Conservation (phyloP, 2,888 invertebrate species). For the Cataglyphis cursor region DNA sequence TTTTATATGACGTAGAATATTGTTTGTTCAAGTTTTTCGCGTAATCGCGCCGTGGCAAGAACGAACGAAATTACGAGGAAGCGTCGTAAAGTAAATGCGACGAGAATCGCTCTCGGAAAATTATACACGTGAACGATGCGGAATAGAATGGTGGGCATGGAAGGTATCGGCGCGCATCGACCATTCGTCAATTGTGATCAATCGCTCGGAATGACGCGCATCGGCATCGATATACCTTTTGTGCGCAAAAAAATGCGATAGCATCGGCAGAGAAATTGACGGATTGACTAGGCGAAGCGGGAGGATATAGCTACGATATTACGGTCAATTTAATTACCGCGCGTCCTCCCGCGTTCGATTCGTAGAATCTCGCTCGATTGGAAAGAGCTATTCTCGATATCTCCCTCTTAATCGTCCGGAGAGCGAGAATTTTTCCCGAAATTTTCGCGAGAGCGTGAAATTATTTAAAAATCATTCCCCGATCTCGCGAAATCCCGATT, state of each 20-base stretch:
- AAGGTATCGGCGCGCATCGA: background rate
- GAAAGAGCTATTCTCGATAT: background rate
- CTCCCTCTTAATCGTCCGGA: background rate
- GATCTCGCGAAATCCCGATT: background rate
- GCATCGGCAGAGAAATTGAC: background rate
- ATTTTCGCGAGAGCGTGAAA: background rate
- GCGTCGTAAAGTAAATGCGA: background rate
- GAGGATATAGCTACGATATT: conserved; percentile 4
- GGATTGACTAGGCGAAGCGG: conserved; percentile 1
- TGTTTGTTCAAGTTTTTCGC: background rate
- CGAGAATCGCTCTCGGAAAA: background rate
- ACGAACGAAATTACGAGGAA: background rate
- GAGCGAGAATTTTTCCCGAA: background rate
- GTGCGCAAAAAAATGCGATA: conserved; percentile 16
- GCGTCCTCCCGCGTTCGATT: conserved; percentile 2
- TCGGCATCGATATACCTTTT: conserved; percentile 2
- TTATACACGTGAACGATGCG: background rate
- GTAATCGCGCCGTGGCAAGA: background rate
- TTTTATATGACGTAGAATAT: background rate
- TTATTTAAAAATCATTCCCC: background rate
- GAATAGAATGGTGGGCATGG: background rate
- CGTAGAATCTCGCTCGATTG: conserved; percentile 6
- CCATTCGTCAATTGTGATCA: conserved; percentile 24
- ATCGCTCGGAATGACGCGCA: conserved; percentile 22
- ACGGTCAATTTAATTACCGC: conserved; percentile 34